phyloP scores from a whole-genome alignment of 2,113 vertebrate genomes.

The Pygoscelis antarcticus region DNA sequence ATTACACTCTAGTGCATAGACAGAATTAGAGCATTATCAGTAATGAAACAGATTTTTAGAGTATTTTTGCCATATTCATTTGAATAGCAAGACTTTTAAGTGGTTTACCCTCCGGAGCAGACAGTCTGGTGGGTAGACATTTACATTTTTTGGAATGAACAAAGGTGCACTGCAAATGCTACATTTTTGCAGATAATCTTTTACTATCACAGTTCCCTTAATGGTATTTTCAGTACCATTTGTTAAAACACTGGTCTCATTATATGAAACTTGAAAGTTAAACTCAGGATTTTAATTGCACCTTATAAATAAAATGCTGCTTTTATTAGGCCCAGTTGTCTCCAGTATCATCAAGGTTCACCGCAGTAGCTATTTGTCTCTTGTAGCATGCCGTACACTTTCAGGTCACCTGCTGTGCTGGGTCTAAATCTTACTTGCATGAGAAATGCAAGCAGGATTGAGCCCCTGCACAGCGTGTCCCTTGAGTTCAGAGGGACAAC shows the following conservation, averaged over 20 bases:
- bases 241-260: conserved; percentile 35
- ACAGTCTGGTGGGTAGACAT: background rate
- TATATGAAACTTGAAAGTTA: conserved; percentile 49
- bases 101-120: background rate
- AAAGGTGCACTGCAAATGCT: background rate
- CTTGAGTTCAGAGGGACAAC: conserved; percentile 25
- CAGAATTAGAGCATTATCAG: conserved; percentile 45
- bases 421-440: conserved; percentile 15
- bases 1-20: background rate
- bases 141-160: conserved; percentile 17
- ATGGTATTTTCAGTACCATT: background rate
- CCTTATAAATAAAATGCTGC: conserved; percentile 49
- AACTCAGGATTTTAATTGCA: conserved; percentile 43
- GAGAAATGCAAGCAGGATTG: conserved; percentile 6
- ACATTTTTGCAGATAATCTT: background rate
- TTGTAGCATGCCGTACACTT: background rate
- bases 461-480: background rate
- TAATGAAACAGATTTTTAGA: conserved; percentile 34
- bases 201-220: conserved; percentile 8
- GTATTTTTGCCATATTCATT: conserved; percentile 10
- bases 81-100: background rate
- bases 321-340: conserved; percentile 45
- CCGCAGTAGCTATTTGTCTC: conserved; percentile 51
- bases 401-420: conserved; percentile 34
- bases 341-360: conserved; percentile 57